Conservation (phyloP, 2,113 vertebrate genomes). For the Apodemus sylvaticus region DNA sequence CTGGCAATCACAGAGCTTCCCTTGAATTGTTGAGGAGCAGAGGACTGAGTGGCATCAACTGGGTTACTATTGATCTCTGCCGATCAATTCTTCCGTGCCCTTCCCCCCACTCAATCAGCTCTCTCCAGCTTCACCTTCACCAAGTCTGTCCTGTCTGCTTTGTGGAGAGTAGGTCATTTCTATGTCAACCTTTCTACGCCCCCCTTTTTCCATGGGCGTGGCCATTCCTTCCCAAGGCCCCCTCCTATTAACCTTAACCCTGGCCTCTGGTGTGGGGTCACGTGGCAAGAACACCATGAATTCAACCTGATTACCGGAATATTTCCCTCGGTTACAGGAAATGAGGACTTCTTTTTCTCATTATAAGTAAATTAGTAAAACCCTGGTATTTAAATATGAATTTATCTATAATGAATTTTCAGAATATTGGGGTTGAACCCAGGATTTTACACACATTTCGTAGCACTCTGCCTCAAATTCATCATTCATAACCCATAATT, state of each 20-base stretch:
- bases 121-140: not conserved
- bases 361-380: not conserved
- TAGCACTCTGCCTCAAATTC: not conserved
- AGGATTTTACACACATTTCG: not conserved
- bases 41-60: not conserved
- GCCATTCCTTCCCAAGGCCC: not conserved
- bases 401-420: constrained; percentile 43
- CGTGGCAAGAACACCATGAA: not conserved
- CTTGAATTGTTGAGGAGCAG: not conserved
- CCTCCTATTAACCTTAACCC: not conserved
- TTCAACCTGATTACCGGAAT: not conserved
- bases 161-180: not conserved
- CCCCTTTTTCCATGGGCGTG: not conserved
- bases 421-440: not conserved
- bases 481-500: not conserved
- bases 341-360: not conserved
- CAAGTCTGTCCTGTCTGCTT: fast-evolving
- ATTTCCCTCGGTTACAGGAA: constrained; percentile 3
- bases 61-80: not conserved
- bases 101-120: not conserved
- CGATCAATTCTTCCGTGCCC: not conserved
- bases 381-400: not conserved
- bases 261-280: not conserved
- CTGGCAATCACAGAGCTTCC: not conserved
- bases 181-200: not conserved